Evolutionary conservation across 1,140 invertebrate genomes (phyloP), one percentile per base, ranked within the genome.

Genomic region (Octopus bimaculoides): DNA sequence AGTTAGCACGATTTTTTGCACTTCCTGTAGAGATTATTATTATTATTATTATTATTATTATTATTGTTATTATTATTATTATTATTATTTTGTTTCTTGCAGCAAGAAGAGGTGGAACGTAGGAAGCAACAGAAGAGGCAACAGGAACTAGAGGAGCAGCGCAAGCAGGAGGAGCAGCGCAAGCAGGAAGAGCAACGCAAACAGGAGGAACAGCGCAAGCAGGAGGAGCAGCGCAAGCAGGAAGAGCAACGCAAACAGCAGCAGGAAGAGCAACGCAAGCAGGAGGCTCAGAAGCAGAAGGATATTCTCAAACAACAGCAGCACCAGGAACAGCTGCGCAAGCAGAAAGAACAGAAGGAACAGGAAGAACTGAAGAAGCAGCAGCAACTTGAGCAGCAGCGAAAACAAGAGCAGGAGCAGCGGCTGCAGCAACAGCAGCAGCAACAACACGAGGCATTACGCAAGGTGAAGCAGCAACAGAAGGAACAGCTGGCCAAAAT

Each of bases 381-480:
- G 79, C 26, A 78, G 77, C 74, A 80, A 55, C 20, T 79, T 54
- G 14, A 80, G 76, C 61, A 80, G 79, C 74, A 80, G 79, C 74
- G 71, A 74, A 52, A 79, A 52, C 74, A 77, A 74, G 26, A 79
- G 79, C 74, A 77, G 74, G 17, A 79, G 79, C 53, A 79, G 61
- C n/a, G 75, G 78, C n/a, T 14, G 54, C 14, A 79, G 73, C 10
- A 78, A 12, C 53, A 17, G 6, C 56, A 79, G 73, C 52, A 79
- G 5, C 52, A 79, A 26, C 69, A 79, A 61, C 69, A 79, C 5
- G 41, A 79, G 53, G 56, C n/a, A 20, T 53, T 54, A 20, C 69
- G 55, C 7, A 52, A 79, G 52, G 41, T 26, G 12, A 54, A 80
- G 54, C 52, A 77, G 73, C 52, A 76, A 9, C 61, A 74, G n/a